A percentile compares a stretch with the other conserved stretches of the same genome.
Conservation (phyloP, 37 sponge, comb jelly and placozoan species). For the Petrosia ficiformis region DNA sequence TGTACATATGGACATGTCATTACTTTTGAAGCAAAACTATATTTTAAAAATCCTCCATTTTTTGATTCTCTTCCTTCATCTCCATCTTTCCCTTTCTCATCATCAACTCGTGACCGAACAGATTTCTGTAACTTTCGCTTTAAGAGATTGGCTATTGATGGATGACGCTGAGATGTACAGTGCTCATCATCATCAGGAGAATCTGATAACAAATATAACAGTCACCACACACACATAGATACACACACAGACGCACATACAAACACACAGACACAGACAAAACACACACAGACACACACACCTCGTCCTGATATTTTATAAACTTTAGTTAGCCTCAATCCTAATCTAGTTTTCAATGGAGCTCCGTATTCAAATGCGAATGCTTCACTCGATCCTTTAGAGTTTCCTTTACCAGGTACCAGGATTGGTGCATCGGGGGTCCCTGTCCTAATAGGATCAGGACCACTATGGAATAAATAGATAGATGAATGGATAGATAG, state of each 20-base stretch:
- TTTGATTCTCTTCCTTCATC: not conserved
- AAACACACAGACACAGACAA: no score
- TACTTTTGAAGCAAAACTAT: constrained; percentile 32
- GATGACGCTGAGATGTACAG: not conserved
- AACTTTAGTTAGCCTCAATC: constrained; percentile 21
- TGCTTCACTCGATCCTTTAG: constrained; percentile 2
- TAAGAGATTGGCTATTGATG: constrained; percentile 53
- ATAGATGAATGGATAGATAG: no score
- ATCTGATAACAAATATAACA: no score
- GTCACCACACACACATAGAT: no score
- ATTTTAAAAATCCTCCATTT: not conserved
- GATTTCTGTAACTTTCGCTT: constrained; percentile 30
- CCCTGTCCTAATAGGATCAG: no score
- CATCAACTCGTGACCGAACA: not conserved
- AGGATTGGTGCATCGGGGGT: not conserved
- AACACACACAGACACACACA: no score
- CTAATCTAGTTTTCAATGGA: not conserved
- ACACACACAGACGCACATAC: no score
- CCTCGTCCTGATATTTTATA: no score
- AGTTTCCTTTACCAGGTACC: no score
- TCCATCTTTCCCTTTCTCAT: not conserved
- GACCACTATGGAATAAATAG: no score
- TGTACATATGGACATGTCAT: no score
- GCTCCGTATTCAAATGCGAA: constrained; percentile 17
- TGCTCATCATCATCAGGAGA: no score